These are phyloP conservation scores for Erebia palarica DNA, from an alignment of 2,888 invertebrate species.

Conservation along the genomic window DNA sequence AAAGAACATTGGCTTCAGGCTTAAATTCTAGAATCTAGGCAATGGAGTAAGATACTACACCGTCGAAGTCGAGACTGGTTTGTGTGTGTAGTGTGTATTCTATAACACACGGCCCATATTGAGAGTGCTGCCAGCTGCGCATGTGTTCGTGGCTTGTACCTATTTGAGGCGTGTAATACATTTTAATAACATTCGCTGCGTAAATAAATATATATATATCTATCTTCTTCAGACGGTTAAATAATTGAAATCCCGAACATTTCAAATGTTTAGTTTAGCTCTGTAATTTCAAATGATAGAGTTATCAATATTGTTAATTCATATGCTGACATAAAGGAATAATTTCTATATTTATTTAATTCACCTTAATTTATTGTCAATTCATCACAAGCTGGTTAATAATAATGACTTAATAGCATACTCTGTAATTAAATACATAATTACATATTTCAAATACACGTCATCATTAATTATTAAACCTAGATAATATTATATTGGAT, in stretches of 20 bases:
- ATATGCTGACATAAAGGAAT: too few relatives aligned
- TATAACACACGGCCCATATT: slow-evolving; percentile 1
- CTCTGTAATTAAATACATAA: neutral
- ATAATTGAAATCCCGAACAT: neutral
- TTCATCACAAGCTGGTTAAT: neutral
- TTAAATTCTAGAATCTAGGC: neutral
- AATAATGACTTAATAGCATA: neutral
- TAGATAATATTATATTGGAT: neutral
- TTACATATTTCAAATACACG: neutral
- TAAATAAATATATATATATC: slow-evolving; percentile 13
- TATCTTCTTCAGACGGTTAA: neutral
- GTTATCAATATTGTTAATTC: neutral
- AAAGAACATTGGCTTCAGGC: neutral
- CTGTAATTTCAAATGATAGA: neutral
- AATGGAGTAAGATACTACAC: slow-evolving; percentile 14
- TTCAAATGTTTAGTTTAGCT: neutral
- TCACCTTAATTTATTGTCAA: neutral
- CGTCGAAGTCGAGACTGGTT: slow-evolving; percentile 8
- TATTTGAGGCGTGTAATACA: slow-evolving; percentile 13
- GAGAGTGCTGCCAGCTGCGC: slow-evolving; percentile 1
- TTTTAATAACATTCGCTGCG: slow-evolving; percentile 7
- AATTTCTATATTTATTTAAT: too few relatives aligned
- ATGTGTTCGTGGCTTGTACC: slow-evolving; percentile 5
- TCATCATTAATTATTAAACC: neutral
- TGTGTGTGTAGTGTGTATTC: neutral